These are phyloP conservation scores for Spilarctia lutea DNA, from an alignment of 2,888 invertebrate genomes.

Conservation along the genomic window DNA sequence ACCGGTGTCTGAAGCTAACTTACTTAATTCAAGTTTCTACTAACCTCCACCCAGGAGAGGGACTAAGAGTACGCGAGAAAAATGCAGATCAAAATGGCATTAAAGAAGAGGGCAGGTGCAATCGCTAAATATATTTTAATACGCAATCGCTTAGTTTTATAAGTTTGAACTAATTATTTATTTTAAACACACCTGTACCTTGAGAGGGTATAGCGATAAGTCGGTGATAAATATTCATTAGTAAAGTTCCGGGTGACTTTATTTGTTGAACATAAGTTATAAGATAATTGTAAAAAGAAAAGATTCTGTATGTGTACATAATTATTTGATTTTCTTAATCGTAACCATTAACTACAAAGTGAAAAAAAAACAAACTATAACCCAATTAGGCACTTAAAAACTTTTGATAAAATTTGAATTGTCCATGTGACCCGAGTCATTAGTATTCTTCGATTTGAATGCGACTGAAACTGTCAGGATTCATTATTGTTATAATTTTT, in stretches of 20 bases:
- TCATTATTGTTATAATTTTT: no score
- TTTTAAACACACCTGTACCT: conserved; percentile 36
- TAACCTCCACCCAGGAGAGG: not conserved
- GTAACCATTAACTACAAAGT: no score
- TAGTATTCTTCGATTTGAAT: no score
- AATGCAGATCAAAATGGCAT: not conserved
- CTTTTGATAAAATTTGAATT: no score
- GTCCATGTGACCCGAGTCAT: no score
- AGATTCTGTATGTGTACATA: no score
- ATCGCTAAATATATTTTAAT: not conserved
- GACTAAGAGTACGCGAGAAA: not conserved
- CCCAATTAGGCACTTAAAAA: no score
- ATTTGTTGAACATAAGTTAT: not conserved
- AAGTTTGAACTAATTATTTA: conserved; percentile 16
- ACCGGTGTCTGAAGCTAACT: not conserved
- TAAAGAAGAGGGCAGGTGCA: not conserved
- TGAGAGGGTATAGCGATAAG: conserved; percentile 16
- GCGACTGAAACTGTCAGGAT: no score
- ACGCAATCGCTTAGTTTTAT: not conserved
- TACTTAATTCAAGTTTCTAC: not conserved
- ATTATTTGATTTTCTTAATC: no score
- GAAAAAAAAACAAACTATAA: no score
- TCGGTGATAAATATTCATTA: not conserved
- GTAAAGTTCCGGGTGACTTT: not conserved
- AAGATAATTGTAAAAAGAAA: not conserved